Conservation (phyloP, 2,888 invertebrate species). For the Agrochola circellaris region DNA sequence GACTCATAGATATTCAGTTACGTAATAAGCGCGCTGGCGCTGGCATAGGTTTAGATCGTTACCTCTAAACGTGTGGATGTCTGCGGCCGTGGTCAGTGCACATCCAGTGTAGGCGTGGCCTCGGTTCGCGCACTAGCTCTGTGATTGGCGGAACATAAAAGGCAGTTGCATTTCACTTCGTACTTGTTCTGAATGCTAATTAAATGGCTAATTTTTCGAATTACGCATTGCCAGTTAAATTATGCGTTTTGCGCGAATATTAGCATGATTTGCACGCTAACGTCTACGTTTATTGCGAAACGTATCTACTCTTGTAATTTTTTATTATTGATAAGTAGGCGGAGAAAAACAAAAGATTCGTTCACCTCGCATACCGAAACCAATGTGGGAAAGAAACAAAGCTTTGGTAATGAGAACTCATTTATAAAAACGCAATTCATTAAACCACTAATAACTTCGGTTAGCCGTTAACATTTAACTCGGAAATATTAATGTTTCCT, state of each 20-base stretch:
- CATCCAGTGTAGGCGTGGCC: slow-evolving; percentile 84
- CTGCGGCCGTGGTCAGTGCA: slow-evolving; percentile 75
- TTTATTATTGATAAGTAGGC: slow-evolving; percentile 28
- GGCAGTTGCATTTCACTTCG: slow-evolving; percentile 86
- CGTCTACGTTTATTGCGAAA: slow-evolving; percentile 57
- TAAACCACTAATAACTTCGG: slow-evolving; percentile 2
- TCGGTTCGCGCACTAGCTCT: slow-evolving; percentile 74
- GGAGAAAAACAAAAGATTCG: slow-evolving; percentile 36
- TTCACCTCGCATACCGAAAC: slow-evolving; percentile 36
- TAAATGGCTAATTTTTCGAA: slow-evolving; percentile 70
- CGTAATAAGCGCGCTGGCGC: slow-evolving; percentile 61
- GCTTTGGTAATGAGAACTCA: slow-evolving; percentile 27
- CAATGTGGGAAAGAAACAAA: slow-evolving; percentile 32
- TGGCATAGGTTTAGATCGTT: slow-evolving; percentile 68
- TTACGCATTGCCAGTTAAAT: slow-evolving; percentile 55
- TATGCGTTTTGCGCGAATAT: slow-evolving; percentile 50
- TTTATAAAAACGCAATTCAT: slow-evolving; percentile 25
- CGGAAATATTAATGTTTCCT: slow-evolving; percentile 43
- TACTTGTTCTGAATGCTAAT: slow-evolving; percentile 82
- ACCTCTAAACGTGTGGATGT: slow-evolving; percentile 65
- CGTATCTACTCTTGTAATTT: slow-evolving; percentile 13
- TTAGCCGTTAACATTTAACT: slow-evolving; percentile 14
- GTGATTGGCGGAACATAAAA: slow-evolving; percentile 82
- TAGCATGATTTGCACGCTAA: slow-evolving; percentile 58
- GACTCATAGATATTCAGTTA: slow-evolving; percentile 64